A percentile compares a stretch with the other conserved stretches of the same genome.
These are phyloP conservation scores for Ceratosolen solmsi DNA, from an alignment of 1,140 invertebrate species.

Conservation along the genomic window DNA sequence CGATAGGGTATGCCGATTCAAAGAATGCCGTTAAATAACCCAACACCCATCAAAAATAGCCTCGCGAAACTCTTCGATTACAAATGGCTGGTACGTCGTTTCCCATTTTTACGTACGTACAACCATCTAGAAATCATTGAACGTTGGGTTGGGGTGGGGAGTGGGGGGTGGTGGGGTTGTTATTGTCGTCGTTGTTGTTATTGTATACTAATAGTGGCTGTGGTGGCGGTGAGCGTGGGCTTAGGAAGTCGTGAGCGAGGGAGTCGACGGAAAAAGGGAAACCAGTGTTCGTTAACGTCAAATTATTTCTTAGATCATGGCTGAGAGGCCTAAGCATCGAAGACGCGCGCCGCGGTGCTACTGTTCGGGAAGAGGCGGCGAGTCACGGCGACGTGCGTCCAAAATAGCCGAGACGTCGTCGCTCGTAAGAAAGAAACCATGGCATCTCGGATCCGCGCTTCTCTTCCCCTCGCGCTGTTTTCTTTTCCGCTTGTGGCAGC, in stretches of 20 bases:
- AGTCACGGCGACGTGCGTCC: slow-evolving; percentile 59
- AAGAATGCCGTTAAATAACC: no score
- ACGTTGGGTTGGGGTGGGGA: no score
- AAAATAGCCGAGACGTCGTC: slow-evolving; percentile 66
- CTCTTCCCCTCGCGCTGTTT: background rate
- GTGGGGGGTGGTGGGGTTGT: no score
- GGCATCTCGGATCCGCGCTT: background rate
- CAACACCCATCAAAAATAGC: no score
- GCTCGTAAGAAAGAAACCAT: slow-evolving; percentile 61
- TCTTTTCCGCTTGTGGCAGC: background rate
- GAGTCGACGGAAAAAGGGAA: background rate
- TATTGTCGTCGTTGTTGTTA: no score
- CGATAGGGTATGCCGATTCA: no score
- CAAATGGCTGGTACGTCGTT: no score
- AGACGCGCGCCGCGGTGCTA: slow-evolving; percentile 59
- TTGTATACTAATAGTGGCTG: no score
- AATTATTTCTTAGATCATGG: background rate
- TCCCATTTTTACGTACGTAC: no score
- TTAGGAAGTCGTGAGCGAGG: background rate
- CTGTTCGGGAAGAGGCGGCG: background rate
- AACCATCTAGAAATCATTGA: no score
- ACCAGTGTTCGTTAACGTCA: background rate
- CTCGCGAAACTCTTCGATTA: no score
- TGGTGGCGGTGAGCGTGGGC: no score
- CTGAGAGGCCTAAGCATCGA: slow-evolving; percentile 1